These are phyloP conservation scores for Pollimyrus isidori DNA, from an alignment of 2,113 vertebrate genomes.

Conservation along the genomic window DNA sequence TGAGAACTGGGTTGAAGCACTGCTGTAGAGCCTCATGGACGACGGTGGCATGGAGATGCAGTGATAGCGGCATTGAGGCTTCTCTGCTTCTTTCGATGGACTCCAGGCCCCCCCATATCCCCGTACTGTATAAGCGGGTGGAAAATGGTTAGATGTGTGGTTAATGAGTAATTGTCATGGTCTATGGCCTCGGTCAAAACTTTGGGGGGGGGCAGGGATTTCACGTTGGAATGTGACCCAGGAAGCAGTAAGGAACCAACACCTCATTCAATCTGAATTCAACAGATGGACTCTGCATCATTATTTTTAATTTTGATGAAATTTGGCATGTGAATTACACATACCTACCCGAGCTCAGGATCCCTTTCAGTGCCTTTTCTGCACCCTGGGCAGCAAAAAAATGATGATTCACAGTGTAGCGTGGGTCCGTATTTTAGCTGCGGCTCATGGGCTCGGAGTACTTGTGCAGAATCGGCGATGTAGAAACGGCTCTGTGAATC, in stretches of 20 bases:
- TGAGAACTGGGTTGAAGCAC: background rate
- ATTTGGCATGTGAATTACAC: background rate
- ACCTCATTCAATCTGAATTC: background rate
- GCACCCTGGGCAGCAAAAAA: background rate
- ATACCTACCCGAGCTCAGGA: background rate
- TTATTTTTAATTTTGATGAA: background rate
- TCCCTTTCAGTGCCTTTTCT: background rate
- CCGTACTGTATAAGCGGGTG: background rate
- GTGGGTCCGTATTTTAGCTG: background rate
- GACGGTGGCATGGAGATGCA: background rate
- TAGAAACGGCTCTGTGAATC: background rate
- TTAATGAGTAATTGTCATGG: background rate
- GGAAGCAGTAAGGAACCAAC: background rate
- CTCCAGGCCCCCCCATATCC: background rate
- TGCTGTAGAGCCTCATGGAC: background rate
- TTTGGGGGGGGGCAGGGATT: background rate
- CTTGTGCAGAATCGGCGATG: background rate
- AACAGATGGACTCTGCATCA: background rate
- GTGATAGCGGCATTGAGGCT: background rate
- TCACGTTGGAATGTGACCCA: background rate
- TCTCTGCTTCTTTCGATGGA: background rate
- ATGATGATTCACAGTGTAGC: background rate
- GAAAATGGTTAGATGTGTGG: background rate
- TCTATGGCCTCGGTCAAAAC: background rate
- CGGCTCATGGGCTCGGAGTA: background rate